phyloP scores from a whole-genome alignment of 2,888 invertebrate genomes.

The Nephrocerus scutellatus region DNA sequence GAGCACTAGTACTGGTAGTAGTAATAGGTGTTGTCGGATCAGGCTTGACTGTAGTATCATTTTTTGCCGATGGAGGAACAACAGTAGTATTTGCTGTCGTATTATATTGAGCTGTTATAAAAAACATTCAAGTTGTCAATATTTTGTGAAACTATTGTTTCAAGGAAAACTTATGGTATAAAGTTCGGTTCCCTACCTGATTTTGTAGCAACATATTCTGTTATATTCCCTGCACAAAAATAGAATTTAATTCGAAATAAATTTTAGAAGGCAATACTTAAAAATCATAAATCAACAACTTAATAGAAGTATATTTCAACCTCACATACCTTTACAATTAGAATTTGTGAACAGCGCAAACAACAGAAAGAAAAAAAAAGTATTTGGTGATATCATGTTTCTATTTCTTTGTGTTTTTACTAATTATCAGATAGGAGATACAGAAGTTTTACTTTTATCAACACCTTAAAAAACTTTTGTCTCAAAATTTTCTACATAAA shows the following conservation, averaged over 20 bases:
- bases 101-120: conserved; percentile 6
- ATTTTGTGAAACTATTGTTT: neutral
- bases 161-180: neutral
- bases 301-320: conserved; percentile 14
- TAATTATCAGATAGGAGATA: neutral
- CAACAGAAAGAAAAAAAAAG: conserved; percentile 34
- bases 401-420: conserved; percentile 28
- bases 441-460: no score
- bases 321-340: conserved; percentile 29
- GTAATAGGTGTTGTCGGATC: conserved; percentile 22
- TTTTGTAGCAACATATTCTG: neutral
- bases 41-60: neutral
- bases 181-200: neutral
- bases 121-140: conserved; percentile 1
- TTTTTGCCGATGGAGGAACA: conserved; percentile 3
- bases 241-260: neutral
- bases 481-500: no score
- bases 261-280: conserved; percentile 12
- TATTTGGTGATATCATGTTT: conserved; percentile 32
- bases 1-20: conserved; percentile 24
- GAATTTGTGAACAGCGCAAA: conserved; percentile 32
- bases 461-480: no score
- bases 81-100: conserved; percentile 12
- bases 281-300: neutral
- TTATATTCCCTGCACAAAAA: conserved; percentile 5